Percentiles rank a stretch among this genome's conserved stretches.
phyloP scores from a whole-genome alignment of 2,888 invertebrate genomes.

The Sipha maydis region DNA sequence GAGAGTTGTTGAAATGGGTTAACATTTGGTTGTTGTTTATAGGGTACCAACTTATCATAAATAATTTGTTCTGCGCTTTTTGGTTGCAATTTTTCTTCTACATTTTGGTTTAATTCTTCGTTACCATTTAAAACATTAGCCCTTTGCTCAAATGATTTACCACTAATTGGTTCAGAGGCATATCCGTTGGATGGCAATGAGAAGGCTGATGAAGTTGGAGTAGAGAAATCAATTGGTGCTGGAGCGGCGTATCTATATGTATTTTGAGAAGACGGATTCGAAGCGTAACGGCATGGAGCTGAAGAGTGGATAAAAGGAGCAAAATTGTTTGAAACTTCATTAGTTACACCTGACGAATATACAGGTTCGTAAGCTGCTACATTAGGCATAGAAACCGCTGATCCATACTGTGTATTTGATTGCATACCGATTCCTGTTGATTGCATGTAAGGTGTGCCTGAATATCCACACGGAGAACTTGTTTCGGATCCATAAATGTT shows the following conservation, averaged over 20 bases:
- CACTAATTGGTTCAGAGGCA: neutral
- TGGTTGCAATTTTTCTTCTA: neutral
- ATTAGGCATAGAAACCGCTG: neutral
- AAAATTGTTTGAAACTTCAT: neutral
- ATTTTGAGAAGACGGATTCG: neutral
- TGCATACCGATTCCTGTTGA: neutral
- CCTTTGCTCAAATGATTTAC: neutral
- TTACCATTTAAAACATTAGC: slow-evolving; percentile 6
- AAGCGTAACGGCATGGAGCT: neutral
- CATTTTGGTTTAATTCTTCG: slow-evolving; percentile 13
- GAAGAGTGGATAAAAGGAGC: neutral
- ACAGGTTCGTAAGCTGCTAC: neutral
- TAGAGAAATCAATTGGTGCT: neutral
- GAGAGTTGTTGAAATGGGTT: slow-evolving; percentile 15
- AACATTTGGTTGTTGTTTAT: slow-evolving; percentile 14
- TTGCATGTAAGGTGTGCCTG: neutral
- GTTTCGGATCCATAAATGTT: neutral
- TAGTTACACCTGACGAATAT: neutral
- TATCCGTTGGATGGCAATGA: slow-evolving; percentile 1
- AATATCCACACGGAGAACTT: neutral
- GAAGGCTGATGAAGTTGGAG: neutral
- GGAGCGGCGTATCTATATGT: neutral
- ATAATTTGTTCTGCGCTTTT: slow-evolving; percentile 25
- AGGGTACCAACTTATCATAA: neutral
- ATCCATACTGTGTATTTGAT: neutral